phyloP scores from a whole-genome alignment of 2,888 invertebrate species.

The Torymus auratus region DNA sequence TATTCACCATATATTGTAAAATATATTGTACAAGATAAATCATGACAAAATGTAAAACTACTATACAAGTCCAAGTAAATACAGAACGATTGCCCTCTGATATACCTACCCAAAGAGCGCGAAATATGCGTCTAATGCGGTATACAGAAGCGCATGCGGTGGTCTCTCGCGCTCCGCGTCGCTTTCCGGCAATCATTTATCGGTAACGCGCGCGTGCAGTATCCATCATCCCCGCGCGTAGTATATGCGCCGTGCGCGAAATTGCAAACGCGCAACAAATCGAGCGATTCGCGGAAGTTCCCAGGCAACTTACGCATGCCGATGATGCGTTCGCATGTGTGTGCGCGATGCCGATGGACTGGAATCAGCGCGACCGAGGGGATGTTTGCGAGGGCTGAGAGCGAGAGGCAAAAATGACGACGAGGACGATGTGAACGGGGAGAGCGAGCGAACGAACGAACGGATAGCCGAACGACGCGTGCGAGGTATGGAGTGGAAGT shows the following conservation, averaged over 20 bases:
- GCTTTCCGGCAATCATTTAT: constrained; percentile 57
- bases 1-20: no score
- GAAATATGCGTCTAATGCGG: no score
- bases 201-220: constrained; percentile 35
- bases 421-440: constrained; percentile 41
- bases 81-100: no score
- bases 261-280: constrained; percentile 54
- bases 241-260: constrained; percentile 44
- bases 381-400: not conserved
- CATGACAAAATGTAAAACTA: no score
- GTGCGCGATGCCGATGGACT: no score
- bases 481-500: not conserved
- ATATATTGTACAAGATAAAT: no score
- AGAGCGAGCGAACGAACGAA: not conserved
- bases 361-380: not conserved
- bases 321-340: not conserved
- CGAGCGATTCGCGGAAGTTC: constrained; percentile 57
- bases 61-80: no score
- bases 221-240: constrained; percentile 48
- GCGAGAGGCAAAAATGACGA: constrained; percentile 39
- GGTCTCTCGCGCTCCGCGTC: not conserved
- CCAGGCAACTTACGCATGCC: constrained; percentile 44
- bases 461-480: not conserved
- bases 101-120: no score
- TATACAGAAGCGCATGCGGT: no score